Percentiles rank a stretch among this genome's conserved stretches.
Evolutionary conservation across 2,888 invertebrate genomes (phyloP).

Genomic region (Marronus borbonicus): DNA sequence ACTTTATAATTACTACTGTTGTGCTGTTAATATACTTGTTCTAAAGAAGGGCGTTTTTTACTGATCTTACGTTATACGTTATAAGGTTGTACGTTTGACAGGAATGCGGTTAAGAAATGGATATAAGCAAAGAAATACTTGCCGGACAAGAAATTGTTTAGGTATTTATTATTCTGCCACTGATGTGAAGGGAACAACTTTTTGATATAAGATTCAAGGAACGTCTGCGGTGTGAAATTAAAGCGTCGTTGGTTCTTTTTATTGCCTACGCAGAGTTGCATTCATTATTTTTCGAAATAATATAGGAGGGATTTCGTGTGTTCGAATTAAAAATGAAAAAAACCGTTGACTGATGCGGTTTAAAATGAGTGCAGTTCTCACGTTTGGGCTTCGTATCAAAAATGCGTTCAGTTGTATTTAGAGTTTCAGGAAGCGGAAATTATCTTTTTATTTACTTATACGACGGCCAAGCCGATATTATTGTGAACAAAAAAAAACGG

Average conservation of each 20-base stretch:
- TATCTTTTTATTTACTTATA: no score
- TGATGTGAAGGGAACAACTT: constrained; percentile 29
- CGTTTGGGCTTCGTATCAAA: no score
- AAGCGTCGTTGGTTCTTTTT: constrained; percentile 17
- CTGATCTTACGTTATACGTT: constrained; percentile 16
- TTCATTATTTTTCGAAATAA: constrained; percentile 19
- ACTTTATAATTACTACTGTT: constrained; percentile 16
- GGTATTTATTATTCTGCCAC: constrained; percentile 38
- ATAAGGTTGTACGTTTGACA: constrained; percentile 5
- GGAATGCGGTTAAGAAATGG: constrained; percentile 2
- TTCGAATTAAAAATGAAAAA: no score
- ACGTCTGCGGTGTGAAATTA: constrained; percentile 31
- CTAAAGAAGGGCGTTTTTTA: constrained; percentile 19
- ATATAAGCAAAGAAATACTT: constrained; percentile 30
- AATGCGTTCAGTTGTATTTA: no score
- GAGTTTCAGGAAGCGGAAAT: no score
- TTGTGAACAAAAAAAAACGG: no score
- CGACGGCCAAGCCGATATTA: no score
- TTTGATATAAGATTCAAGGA: constrained; percentile 29
- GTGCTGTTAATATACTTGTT: constrained; percentile 20
- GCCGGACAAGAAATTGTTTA: constrained; percentile 29
- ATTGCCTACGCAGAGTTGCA: constrained; percentile 7
- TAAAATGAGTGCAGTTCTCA: no score
- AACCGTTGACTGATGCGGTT: no score
- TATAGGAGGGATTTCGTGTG: neutral